phyloP scores from a whole-genome alignment of 2,113 vertebrate genomes.

The Loxodonta africana region DNA sequence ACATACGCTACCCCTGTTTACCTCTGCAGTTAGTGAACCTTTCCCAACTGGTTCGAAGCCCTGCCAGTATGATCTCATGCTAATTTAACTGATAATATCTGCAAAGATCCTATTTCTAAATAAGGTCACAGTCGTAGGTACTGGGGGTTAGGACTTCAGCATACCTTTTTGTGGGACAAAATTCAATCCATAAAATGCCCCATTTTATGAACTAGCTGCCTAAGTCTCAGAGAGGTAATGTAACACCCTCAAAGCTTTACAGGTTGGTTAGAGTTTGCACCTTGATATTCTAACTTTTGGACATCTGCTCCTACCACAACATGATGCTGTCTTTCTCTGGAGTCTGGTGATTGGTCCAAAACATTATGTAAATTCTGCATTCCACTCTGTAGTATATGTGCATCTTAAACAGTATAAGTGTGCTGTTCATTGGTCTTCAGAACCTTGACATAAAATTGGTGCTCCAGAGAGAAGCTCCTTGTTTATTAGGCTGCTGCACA shows the following conservation, averaged over 20 bases:
- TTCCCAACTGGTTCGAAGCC: no score
- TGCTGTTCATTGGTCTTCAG: neutral
- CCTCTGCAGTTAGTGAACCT: no score
- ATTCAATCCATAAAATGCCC: neutral
- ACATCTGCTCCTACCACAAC: neutral
- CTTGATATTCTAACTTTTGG: neutral
- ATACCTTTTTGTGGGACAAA: neutral
- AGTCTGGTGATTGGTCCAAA: neutral
- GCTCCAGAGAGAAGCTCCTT: fast-evolving
- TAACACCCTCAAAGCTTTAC: neutral
- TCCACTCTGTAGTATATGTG: fast-evolving
- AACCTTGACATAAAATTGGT: neutral
- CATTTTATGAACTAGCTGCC: neutral
- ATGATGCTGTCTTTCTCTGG: neutral
- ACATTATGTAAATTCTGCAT: neutral
- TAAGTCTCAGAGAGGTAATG: neutral
- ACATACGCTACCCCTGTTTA: no score
- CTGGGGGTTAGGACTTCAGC: neutral
- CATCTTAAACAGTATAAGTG: fast-evolving
- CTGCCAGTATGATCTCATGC: neutral
- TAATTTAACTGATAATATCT: neutral
- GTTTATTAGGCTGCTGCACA: fast-evolving
- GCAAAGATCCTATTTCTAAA: neutral
- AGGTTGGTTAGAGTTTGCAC: neutral
- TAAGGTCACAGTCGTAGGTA: neutral